A percentile compares a stretch with the other conserved stretches of the same genome.
phyloP scores from a whole-genome alignment of 2,113 vertebrate species.

The Noctilio leporinus region DNA sequence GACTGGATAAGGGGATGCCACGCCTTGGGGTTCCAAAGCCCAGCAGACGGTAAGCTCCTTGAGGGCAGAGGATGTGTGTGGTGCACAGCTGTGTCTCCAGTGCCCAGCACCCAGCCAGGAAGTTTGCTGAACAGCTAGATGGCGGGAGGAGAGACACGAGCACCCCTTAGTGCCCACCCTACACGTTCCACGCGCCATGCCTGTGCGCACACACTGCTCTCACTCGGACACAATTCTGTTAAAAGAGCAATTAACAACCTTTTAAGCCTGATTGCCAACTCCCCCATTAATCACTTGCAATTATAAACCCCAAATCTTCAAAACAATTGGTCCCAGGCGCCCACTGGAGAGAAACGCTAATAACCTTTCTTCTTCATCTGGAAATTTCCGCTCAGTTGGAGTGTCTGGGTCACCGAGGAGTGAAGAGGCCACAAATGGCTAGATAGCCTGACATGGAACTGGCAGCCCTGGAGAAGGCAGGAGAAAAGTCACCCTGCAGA shows the following conservation, averaged over 20 bases:
- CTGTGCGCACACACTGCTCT: neutral
- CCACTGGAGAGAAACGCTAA: conserved; percentile 61
- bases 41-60: neutral
- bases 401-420: neutral
- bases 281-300: conserved; percentile 77
- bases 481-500: neutral
- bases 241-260: conserved; percentile 71
- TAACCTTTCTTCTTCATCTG: conserved; percentile 16
- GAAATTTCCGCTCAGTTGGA: conserved; percentile 13
- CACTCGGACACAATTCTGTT: conserved; percentile 62
- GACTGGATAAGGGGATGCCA: neutral
- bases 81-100: neutral
- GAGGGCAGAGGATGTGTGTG: no score
- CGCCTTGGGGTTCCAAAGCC: neutral
- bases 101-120: neutral
- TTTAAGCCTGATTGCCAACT: conserved; percentile 65
- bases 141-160: neutral
- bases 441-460: neutral
- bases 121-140: neutral
- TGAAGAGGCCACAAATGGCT: neutral
- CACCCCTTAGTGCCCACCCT: neutral
- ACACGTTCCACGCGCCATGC: neutral
- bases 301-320: conserved; percentile 74
- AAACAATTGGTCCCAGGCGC: conserved; percentile 70
- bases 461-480: neutral